Percentiles rank a stretch among this genome's conserved stretches.
Conservation (phyloP, 2,797 vertebrate species). For the Brachyalestes nurse region DNA sequence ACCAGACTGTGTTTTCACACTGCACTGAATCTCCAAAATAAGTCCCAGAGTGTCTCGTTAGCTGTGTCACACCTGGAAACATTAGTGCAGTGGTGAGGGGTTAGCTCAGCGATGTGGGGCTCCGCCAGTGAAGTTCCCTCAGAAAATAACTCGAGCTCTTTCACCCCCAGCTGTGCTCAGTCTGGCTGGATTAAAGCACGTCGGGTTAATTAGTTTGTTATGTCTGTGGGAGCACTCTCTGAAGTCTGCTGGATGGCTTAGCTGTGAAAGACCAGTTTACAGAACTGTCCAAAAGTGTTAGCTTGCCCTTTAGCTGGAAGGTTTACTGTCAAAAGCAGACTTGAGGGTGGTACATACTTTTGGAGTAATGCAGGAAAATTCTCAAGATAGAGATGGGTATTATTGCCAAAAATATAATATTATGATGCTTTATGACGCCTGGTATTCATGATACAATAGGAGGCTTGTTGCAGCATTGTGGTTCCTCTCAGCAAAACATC, state of each 20-base stretch:
- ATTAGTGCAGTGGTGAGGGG: constrained; percentile 24
- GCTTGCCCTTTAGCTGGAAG: constrained; percentile 20
- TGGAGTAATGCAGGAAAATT: background rate
- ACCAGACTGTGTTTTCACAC: constrained; percentile 57
- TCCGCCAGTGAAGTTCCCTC: constrained; percentile 12
- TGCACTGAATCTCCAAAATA: constrained; percentile 52
- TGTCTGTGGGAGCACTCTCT: background rate
- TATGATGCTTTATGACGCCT: too few species aligned
- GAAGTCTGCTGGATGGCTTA: background rate
- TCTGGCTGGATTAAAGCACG: constrained; percentile 23
- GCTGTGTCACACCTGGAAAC: constrained; percentile 54
- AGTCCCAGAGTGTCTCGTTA: constrained; percentile 60
- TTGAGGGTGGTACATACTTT: background rate
- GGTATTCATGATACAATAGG: too few species aligned
- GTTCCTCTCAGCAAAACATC: too few species aligned
- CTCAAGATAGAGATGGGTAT: too few species aligned
- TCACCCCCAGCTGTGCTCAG: constrained; percentile 27
- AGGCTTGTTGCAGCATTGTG: too few species aligned
- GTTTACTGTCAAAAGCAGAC: constrained; percentile 1
- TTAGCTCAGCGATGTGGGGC: constrained; percentile 14
- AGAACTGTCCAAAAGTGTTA: background rate
- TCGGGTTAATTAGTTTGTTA: constrained; percentile 31
- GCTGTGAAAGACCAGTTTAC: constrained; percentile 10
- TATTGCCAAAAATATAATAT: too few species aligned
- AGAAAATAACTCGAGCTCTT: constrained; percentile 10